These are phyloP conservation scores for Nibea coibor DNA, from an alignment of 2,113 vertebrate species.

Conservation along the genomic window DNA sequence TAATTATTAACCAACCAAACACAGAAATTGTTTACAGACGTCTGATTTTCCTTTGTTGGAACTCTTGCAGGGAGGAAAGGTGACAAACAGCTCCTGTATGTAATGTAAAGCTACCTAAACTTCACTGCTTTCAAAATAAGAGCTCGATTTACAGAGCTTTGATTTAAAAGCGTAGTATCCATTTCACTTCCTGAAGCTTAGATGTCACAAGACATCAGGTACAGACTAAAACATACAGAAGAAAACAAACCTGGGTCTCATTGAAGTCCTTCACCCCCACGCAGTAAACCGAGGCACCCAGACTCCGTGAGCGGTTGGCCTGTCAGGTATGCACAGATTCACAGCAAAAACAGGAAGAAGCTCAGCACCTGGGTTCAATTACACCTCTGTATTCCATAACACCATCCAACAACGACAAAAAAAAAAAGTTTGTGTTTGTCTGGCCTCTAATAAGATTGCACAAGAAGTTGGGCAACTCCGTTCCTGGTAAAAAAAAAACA, in stretches of 20 bases:
- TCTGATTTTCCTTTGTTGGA: conserved; percentile 2
- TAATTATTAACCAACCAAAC: background rate
- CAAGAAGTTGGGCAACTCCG: conserved; percentile 37
- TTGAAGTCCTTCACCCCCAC: conserved; percentile 99
- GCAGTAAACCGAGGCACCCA: conserved; percentile 96
- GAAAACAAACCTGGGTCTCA: conserved; percentile 92
- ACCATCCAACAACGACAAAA: conserved; percentile 49
- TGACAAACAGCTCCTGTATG: background rate
- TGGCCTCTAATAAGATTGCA: conserved; percentile 3
- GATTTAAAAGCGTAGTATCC: background rate
- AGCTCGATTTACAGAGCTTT: conserved; percentile 19
- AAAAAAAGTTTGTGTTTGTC: conserved; percentile 32
- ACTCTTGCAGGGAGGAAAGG: background rate
- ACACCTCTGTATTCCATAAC: conserved; percentile 51
- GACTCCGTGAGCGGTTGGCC: conserved; percentile 95
- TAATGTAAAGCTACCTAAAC: background rate
- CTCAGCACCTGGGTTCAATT: conserved; percentile 69
- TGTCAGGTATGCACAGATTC: conserved; percentile 74
- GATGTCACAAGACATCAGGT: conserved; percentile 9
- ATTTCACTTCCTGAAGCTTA: background rate
- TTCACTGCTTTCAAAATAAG: conserved; percentile 19
- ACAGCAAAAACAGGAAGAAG: conserved; percentile 65
- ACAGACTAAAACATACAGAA: conserved; percentile 20
- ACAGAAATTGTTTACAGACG: background rate
- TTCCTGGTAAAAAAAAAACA: conserved; percentile 21